Evolutionary conservation across 2,113 vertebrate species (phyloP).

Genomic region (Brachyhypopomus occidentalis): DNA sequence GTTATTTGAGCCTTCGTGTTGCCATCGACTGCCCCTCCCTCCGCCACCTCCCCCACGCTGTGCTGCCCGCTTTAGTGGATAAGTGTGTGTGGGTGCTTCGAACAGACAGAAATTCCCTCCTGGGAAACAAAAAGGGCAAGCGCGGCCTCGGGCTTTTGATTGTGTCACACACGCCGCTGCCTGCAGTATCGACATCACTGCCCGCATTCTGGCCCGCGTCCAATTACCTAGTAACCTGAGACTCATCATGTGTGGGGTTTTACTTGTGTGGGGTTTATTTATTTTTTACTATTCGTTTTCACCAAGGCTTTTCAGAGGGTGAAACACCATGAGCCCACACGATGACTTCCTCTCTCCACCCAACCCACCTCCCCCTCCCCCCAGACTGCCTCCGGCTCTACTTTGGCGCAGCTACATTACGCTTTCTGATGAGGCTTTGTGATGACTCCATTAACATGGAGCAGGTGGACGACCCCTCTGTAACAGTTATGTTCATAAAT

Average conservation of each 20-base stretch:
- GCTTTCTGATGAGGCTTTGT: slow-evolving; percentile 72
- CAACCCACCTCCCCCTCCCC: neutral
- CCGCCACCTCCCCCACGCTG: too few species aligned
- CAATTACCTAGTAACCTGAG: neutral
- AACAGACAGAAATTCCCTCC: neutral
- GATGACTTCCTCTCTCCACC: neutral
- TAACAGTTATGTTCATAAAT: slow-evolving; percentile 45
- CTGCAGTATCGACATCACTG: neutral
- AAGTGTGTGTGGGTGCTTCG: neutral
- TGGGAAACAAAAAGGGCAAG: neutral
- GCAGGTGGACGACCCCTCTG: slow-evolving; percentile 46
- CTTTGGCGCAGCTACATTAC: slow-evolving; percentile 63
- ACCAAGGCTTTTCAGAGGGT: neutral
- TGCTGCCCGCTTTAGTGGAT: neutral
- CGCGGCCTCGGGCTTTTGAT: neutral
- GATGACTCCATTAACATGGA: slow-evolving; percentile 65
- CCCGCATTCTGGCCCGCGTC: neutral
- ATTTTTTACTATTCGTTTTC: neutral
- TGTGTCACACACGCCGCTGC: neutral
- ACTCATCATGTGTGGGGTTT: neutral
- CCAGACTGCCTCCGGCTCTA: neutral
- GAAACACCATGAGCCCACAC: neutral
- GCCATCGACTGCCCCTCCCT: neutral
- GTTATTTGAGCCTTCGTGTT: neutral
- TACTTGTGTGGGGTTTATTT: neutral